Conservation (phyloP, 1,140 invertebrate genomes). For the Drosophila lacteicornis region DNA sequence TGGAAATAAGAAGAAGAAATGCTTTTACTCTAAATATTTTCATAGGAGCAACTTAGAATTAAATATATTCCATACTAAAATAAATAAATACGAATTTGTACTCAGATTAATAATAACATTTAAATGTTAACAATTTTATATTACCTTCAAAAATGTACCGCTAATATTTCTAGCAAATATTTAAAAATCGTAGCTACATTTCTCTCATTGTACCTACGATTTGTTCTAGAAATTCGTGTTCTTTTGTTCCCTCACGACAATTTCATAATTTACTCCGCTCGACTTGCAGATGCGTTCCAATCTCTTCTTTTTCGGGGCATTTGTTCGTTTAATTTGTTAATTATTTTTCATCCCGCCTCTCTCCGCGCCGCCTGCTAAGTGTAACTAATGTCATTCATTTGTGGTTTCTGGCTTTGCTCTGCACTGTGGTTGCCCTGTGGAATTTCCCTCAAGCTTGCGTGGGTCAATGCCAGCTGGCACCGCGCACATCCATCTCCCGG, state of each 20-base stretch:
- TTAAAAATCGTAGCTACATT: too few relatives aligned
- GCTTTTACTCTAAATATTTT: too few relatives aligned
- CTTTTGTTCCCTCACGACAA: slow-evolving; percentile 44
- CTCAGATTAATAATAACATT: too few relatives aligned
- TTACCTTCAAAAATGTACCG: too few relatives aligned
- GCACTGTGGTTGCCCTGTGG: slow-evolving; percentile 20
- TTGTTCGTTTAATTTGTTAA: slow-evolving; percentile 79
- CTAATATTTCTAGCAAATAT: too few relatives aligned
- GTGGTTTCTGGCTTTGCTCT: slow-evolving; percentile 50
- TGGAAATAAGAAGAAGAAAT: neutral
- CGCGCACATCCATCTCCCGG: slow-evolving; percentile 30
- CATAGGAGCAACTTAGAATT: too few relatives aligned
- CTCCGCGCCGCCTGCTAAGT: slow-evolving; percentile 38
- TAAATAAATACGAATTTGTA: too few relatives aligned
- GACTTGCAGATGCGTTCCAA: slow-evolving; percentile 66
- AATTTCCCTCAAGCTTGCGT: slow-evolving; percentile 62
- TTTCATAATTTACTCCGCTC: slow-evolving; percentile 48
- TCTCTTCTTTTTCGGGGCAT: slow-evolving; percentile 42
- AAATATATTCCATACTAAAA: too few relatives aligned
- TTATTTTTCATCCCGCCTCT: slow-evolving; percentile 50
- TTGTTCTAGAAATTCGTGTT: slow-evolving; percentile 16
- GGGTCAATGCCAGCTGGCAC: slow-evolving; percentile 62
- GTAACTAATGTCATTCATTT: slow-evolving; percentile 81
- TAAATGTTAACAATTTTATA: too few relatives aligned
- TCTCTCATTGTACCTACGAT: neutral